A percentile compares a stretch with the other conserved stretches of the same genome.
phyloP scores from a whole-genome alignment of 2,113 vertebrate species.

The Syngnathus scovelli region DNA sequence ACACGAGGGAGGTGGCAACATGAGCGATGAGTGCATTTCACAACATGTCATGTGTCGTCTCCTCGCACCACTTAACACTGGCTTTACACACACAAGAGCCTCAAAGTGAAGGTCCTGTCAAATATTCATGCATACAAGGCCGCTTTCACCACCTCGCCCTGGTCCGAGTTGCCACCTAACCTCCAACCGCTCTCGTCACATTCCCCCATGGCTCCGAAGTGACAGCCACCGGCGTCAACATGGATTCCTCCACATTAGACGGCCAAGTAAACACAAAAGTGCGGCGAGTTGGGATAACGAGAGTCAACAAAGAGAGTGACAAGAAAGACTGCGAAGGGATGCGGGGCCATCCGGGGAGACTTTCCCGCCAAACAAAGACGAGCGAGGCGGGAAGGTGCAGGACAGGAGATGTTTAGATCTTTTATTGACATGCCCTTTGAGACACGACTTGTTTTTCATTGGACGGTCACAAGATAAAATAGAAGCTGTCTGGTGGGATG shows the following conservation, averaged over 20 bases:
- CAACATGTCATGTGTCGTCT: neutral
- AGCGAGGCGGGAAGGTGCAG: constrained; percentile 29
- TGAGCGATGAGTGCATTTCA: constrained; percentile 7
- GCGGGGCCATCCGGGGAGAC: constrained; percentile 25
- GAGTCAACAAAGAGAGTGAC: constrained; percentile 2
- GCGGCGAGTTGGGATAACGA: constrained; percentile 3
- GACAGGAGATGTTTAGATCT: constrained; percentile 45
- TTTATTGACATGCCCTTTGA: constrained; percentile 36
- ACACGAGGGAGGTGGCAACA: neutral
- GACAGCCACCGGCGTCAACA: constrained; percentile 35
- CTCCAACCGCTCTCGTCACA: constrained; percentile 6
- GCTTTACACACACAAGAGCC: constrained; percentile 21
- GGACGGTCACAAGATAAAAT: neutral
- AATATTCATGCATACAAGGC: constrained; percentile 49
- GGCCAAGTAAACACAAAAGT: constrained; percentile 18
- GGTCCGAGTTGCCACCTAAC: neutral
- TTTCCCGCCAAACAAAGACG: constrained; percentile 22
- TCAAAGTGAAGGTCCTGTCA: constrained; percentile 48
- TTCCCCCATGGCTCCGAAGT: constrained; percentile 22
- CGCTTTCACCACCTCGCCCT: constrained; percentile 30
- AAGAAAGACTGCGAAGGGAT: constrained; percentile 20
- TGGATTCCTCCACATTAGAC: constrained; percentile 18
- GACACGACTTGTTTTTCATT: neutral
- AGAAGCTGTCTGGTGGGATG: neutral
- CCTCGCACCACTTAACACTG: constrained; percentile 26